Conservation (phyloP, 2,888 invertebrate species). For the Heliconius sara region DNA sequence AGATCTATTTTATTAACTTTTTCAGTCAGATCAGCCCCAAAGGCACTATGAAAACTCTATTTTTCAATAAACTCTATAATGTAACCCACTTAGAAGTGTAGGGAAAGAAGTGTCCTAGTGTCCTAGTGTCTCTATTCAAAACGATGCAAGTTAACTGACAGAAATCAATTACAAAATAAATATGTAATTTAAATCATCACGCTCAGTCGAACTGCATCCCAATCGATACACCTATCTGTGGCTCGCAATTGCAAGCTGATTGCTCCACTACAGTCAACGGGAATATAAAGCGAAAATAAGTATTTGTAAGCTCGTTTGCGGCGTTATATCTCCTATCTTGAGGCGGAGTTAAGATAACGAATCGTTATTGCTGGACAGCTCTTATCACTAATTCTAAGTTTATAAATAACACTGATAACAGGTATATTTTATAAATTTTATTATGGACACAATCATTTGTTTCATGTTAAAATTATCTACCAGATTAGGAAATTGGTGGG, state of each 20-base stretch:
- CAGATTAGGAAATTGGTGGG: background rate
- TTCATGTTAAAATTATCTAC: constrained; percentile 8
- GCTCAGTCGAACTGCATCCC: constrained; percentile 40
- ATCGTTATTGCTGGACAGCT: constrained; percentile 25
- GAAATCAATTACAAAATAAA: background rate
- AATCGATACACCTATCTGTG: constrained; percentile 41
- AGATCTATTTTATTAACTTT: too few species aligned
- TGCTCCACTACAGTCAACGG: constrained; percentile 43
- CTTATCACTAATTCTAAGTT: constrained; percentile 28
- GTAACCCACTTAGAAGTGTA: too few species aligned
- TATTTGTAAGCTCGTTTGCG: constrained; percentile 47
- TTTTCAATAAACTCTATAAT: too few species aligned
- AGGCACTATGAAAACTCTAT: too few species aligned
- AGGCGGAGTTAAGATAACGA: constrained; percentile 29
- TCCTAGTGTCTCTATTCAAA: background rate
- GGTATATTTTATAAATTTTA: constrained; percentile 16
- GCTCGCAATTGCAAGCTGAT: constrained; percentile 44
- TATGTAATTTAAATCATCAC: background rate
- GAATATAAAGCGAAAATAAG: constrained; percentile 50
- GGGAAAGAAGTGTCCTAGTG: too few species aligned
- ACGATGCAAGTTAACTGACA: background rate
- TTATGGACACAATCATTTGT: constrained; percentile 14
- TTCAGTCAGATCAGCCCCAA: too few species aligned
- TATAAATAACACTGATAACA: constrained; percentile 24
- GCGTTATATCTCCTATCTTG: constrained; percentile 31